Conservation (phyloP, 1,140 invertebrate species). For the Phymastichus coffea region DNA sequence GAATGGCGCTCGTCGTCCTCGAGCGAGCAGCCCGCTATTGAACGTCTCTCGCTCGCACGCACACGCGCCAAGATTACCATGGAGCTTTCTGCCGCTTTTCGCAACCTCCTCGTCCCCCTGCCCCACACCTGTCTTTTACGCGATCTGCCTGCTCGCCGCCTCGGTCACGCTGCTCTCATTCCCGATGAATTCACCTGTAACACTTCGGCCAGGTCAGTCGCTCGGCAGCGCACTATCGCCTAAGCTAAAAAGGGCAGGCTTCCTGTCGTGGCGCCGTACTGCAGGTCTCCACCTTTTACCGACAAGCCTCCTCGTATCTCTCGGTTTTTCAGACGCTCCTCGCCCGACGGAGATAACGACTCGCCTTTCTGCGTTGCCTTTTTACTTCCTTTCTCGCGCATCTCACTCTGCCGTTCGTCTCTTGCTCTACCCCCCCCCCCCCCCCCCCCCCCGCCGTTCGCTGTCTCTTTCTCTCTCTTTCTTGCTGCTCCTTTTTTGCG, state of each 20-base stretch:
- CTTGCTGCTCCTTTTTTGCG: constrained; percentile 30
- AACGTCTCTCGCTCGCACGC: constrained; percentile 43
- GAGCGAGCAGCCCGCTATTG: constrained; percentile 47
- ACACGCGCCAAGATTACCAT: too few species aligned
- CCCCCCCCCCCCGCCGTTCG: constrained; percentile 28
- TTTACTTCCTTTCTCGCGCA: constrained; percentile 7
- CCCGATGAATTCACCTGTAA: too few species aligned
- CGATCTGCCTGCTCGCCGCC: too few species aligned
- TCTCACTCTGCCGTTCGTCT: constrained; percentile 24
- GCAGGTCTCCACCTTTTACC: constrained; percentile 15
- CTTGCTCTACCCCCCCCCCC: constrained; percentile 33
- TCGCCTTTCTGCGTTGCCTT: constrained; percentile 25
- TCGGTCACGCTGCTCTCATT: too few species aligned
- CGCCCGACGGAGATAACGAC: constrained; percentile 30
- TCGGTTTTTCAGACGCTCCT: constrained; percentile 28
- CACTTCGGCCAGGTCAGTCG: too few species aligned
- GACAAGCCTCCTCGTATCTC: constrained; percentile 27
- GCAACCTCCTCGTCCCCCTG: too few species aligned
- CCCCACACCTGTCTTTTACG: too few species aligned
- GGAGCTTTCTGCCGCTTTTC: too few species aligned
- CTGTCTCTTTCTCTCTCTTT: too few species aligned
- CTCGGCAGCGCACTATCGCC: too few species aligned
- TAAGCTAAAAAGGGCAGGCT: too few species aligned
- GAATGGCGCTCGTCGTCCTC: constrained; percentile 46
- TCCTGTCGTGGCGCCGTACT: too few species aligned